Conservation (phyloP, 2,113 vertebrate species). For the Syngnathoides biaculeatus region DNA sequence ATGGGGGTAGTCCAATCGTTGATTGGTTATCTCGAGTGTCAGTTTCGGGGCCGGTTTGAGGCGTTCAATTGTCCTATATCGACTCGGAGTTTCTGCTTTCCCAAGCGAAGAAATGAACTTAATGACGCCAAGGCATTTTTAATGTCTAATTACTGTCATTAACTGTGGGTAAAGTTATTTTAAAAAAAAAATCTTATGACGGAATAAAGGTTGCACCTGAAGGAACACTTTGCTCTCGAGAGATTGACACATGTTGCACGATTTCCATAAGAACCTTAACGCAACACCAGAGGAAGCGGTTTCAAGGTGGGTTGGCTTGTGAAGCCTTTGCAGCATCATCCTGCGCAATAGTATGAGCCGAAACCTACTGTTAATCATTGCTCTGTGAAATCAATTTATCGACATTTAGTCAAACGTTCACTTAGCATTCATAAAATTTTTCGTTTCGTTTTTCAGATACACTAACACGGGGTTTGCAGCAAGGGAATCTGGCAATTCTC, state of each 20-base stretch:
- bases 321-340: slow-evolving; percentile 85
- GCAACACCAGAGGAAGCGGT: slow-evolving; percentile 57
- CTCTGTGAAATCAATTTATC: not conserved
- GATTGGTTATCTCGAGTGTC: slow-evolving; percentile 72
- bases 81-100: not conserved
- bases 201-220: not conserved
- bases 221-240: not conserved
- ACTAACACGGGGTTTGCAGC: not conserved
- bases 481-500: not conserved
- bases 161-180: too few relatives aligned
- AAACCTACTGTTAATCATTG: slow-evolving; percentile 35
- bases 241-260: not conserved
- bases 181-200: too few relatives aligned
- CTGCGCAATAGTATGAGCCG: slow-evolving; percentile 83
- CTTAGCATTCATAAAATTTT: not conserved
- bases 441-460: not conserved
- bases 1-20: not conserved
- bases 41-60: slow-evolving; percentile 2
- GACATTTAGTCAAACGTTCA: not conserved
- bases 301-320: slow-evolving; percentile 90
- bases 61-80: not conserved
- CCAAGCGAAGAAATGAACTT: not conserved
- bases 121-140: not conserved
- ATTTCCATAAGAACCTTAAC: slow-evolving; percentile 27
- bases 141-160: too few relatives aligned